Conservation (phyloP, 2,888 invertebrate genomes). For the Corbicula japonica region DNA sequence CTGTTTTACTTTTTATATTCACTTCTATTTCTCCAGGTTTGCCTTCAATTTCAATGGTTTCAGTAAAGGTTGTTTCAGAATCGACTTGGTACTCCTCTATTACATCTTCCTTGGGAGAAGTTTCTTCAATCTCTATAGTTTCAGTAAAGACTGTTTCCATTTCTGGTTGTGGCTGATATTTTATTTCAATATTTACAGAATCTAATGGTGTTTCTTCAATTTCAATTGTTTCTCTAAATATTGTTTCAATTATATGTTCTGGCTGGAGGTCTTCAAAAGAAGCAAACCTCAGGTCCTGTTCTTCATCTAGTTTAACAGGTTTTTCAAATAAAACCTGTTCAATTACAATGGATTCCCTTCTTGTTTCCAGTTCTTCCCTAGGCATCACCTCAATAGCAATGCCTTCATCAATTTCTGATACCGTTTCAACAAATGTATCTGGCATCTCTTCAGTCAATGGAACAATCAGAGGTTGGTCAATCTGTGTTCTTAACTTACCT, state of each 20-base stretch:
- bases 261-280: constrained; percentile 6
- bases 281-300: not conserved
- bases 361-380: too few species aligned
- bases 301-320: not conserved
- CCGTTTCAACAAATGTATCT: constrained; percentile 9
- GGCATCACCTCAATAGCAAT: not conserved
- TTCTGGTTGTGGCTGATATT: constrained; percentile 2
- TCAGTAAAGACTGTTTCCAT: constrained; percentile 5
- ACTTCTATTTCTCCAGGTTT: too few species aligned
- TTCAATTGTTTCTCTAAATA: constrained; percentile 32
- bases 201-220: constrained; percentile 38
- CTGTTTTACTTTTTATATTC: too few species aligned
- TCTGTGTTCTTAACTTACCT: too few species aligned
- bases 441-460: constrained; percentile 21
- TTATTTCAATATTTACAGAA: constrained; percentile 15
- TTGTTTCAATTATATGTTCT: constrained; percentile 20
- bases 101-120: not conserved
- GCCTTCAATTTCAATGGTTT: constrained; percentile 5
- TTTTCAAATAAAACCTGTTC: not conserved
- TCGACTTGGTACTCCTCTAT: constrained; percentile 3
- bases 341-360: not conserved
- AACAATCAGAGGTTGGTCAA: not conserved
- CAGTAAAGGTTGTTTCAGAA: constrained; percentile 11
- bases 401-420: not conserved
- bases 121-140: constrained; percentile 11